Conservation (phyloP, 2,113 vertebrate genomes). For the Mustelus asterias region DNA sequence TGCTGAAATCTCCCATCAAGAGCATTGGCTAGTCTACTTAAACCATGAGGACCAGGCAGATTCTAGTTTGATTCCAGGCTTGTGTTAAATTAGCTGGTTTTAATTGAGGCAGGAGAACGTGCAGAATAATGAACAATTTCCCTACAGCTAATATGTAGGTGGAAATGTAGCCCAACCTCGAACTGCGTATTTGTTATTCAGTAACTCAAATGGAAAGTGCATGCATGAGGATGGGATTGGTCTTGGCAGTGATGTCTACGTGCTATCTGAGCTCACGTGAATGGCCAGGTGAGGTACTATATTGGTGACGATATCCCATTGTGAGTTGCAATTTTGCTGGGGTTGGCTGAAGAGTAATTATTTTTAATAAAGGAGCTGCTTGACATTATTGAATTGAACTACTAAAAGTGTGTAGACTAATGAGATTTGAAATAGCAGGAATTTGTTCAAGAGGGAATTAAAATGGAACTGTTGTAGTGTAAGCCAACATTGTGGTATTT, state of each 20-base stretch:
- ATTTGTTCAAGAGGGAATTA: background rate
- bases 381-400: background rate
- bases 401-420: background rate
- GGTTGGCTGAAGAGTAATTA: background rate
- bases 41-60: background rate
- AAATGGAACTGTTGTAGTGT: background rate
- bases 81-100: background rate
- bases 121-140: background rate
- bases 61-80: background rate
- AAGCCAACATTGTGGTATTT: background rate
- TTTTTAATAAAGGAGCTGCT: background rate
- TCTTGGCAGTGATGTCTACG: too few species aligned
- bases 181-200: background rate
- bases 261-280: background rate
- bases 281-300: background rate
- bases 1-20: background rate
- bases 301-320: background rate
- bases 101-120: background rate
- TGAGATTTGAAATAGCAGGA: background rate
- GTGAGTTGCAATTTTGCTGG: background rate
- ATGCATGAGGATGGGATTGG: background rate
- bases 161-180: background rate
- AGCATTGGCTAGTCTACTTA: background rate
- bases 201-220: background rate
- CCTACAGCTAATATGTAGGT: background rate